Conservation (phyloP, 1,140 invertebrate genomes). For the Portunus trituberculatus region DNA sequence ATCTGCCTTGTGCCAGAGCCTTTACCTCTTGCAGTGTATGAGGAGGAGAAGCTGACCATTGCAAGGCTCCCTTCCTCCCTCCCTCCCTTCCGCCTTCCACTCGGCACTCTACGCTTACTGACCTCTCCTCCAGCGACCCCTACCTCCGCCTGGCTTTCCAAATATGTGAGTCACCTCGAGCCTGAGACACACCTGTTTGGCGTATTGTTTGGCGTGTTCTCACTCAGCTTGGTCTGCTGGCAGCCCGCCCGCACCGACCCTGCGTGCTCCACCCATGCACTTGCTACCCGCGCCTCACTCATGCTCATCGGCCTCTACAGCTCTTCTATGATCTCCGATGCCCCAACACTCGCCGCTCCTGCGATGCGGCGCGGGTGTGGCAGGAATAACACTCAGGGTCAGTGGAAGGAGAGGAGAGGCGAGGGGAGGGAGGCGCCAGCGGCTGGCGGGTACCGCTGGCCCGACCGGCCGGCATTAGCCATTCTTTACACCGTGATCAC, state of each 20-base stretch:
- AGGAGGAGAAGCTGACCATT: background rate
- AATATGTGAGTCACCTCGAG: constrained; percentile 53
- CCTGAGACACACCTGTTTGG: constrained; percentile 46
- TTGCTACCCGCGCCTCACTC: background rate
- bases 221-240: background rate
- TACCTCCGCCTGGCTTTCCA: constrained; percentile 37
- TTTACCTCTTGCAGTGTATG: background rate
- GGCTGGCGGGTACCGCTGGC: background rate
- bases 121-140: background rate
- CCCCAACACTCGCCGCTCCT: background rate
- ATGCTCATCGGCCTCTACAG: background rate
- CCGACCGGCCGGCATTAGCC: background rate
- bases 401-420: no score
- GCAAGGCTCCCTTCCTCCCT: background rate
- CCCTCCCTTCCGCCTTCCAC: background rate
- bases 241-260: background rate
- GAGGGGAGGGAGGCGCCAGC: background rate
- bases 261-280: background rate
- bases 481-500: constrained; percentile 39
- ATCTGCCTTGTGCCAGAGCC: background rate
- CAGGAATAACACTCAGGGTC: background rate
- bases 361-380: background rate
- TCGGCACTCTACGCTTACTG: background rate
- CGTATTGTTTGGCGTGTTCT: constrained; percentile 26
- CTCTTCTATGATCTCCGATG: background rate